Evolutionary conservation across 2,888 invertebrate species (phyloP).

Genomic region (Drosophila greeni): DNA sequence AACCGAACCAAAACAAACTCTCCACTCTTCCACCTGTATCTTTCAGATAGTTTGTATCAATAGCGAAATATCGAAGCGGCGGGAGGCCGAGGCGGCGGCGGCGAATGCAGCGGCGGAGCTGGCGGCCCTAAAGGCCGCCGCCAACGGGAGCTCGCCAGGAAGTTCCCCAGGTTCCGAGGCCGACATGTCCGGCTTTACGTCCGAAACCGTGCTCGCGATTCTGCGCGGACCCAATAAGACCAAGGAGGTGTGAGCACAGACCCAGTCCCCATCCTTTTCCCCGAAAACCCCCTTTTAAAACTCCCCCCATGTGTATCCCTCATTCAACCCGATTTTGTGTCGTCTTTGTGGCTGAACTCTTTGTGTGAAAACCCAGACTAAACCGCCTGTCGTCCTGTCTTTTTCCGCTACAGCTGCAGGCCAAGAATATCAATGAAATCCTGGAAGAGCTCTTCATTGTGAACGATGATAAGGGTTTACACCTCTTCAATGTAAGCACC

Average conservation of each 20-base stretch:
- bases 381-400: slow-evolving; percentile 41
- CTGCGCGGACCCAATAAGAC: slow-evolving; percentile 41
- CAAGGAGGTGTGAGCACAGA: slow-evolving; percentile 25
- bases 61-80: slow-evolving; percentile 61
- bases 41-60: slow-evolving; percentile 74
- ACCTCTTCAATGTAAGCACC: slow-evolving; percentile 61
- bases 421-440: slow-evolving; percentile 47
- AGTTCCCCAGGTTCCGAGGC: slow-evolving; percentile 7
- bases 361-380: slow-evolving; percentile 37
- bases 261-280: not conserved
- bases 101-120: slow-evolving; percentile 30
- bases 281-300: not conserved
- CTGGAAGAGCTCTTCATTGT: slow-evolving; percentile 52
- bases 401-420: slow-evolving; percentile 53
- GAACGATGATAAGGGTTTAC: slow-evolving; percentile 49
- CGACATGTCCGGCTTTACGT: slow-evolving; percentile 45
- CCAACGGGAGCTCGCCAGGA: slow-evolving; percentile 16
- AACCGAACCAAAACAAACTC: slow-evolving; percentile 42
- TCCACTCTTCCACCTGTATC: slow-evolving; percentile 54
- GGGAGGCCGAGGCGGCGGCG: slow-evolving; percentile 52
- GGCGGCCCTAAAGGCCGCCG: slow-evolving; percentile 9
- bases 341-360: slow-evolving; percentile 13
- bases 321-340: slow-evolving; percentile 12
- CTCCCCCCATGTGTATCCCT: not conserved
- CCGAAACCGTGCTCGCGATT: slow-evolving; percentile 48